phyloP scores from a whole-genome alignment of 2,888 invertebrate genomes.

The Chesias legatella region DNA sequence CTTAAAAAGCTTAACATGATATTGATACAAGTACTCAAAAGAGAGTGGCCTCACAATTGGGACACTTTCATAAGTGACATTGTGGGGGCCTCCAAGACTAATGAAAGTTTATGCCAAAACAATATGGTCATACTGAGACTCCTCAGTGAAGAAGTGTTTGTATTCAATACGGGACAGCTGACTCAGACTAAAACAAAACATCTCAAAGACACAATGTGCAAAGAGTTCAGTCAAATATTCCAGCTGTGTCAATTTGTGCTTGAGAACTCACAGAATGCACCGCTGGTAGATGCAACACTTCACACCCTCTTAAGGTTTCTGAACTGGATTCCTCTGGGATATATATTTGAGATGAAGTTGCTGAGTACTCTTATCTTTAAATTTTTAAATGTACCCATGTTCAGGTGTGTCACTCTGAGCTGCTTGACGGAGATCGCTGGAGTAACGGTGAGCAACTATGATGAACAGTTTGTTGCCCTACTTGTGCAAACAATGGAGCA shows the following conservation, averaged over 20 bases:
- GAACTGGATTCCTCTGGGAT: conserved; percentile 99
- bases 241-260: conserved; percentile 98
- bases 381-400: conserved; percentile 98
- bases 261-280: conserved; percentile 98
- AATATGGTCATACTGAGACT: conserved; percentile 99
- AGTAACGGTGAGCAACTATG: conserved; percentile 93
- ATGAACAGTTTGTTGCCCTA: conserved; percentile 93
- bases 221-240: conserved; percentile 99
- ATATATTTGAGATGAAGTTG: conserved; percentile 99
- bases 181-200: conserved; percentile 99
- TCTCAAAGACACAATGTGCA: conserved; percentile 99
- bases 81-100: conserved; percentile 99
- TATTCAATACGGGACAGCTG: conserved; percentile 98
- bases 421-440: conserved; percentile 99
- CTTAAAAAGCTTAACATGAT: conserved; percentile 99
- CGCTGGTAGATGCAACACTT: conserved; percentile 96
- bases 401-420: conserved; percentile 98
- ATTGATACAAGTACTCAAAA: conserved; percentile 98
- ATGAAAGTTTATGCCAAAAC: conserved; percentile 99
- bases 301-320: conserved; percentile 97
- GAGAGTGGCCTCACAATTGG: conserved; percentile 99
- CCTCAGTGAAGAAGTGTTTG: conserved; percentile 99
- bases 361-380: conserved; percentile 96
- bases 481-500: conserved; percentile 96
- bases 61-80: conserved; percentile 99